Conservation (phyloP, 2,113 vertebrate genomes). For the Corythornis madagascariensis region DNA sequence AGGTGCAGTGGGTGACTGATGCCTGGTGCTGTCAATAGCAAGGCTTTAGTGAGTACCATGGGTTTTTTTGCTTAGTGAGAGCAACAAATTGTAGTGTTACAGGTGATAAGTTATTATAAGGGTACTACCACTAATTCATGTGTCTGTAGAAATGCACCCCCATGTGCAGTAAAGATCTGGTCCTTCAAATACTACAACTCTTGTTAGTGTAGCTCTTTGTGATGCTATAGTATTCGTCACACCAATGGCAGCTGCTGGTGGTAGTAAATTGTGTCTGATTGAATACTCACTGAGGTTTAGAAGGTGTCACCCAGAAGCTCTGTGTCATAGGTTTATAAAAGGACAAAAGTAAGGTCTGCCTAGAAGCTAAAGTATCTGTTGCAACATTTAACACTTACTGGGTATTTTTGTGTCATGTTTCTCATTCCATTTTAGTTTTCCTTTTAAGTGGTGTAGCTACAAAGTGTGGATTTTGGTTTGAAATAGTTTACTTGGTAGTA, state of each 20-base stretch:
- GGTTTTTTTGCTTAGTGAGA: not conserved
- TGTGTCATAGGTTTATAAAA: not conserved
- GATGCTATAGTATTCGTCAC: not conserved
- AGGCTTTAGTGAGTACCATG: not conserved
- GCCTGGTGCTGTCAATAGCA: not conserved
- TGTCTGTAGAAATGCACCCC: not conserved
- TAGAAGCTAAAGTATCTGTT: not conserved
- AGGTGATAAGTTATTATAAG: not conserved
- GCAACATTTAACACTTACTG: not conserved
- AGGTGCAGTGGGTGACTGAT: not conserved
- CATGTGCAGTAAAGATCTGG: fast-evolving
- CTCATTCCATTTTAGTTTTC: not conserved
- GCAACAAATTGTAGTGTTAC: not conserved
- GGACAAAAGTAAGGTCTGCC: not conserved
- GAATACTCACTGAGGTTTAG: not conserved
- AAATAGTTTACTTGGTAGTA: not conserved
- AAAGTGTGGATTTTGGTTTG: not conserved
- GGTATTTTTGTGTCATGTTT: not conserved
- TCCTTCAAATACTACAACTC: not conserved
- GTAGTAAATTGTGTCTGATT: not conserved
- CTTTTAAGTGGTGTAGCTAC: not conserved
- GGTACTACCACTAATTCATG: not conserved
- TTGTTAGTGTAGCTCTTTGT: not conserved
- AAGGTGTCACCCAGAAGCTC: not conserved
- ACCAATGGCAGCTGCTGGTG: not conserved